phyloP scores from a whole-genome alignment of 2,888 invertebrate genomes.

The Cheilosia urbana region DNA sequence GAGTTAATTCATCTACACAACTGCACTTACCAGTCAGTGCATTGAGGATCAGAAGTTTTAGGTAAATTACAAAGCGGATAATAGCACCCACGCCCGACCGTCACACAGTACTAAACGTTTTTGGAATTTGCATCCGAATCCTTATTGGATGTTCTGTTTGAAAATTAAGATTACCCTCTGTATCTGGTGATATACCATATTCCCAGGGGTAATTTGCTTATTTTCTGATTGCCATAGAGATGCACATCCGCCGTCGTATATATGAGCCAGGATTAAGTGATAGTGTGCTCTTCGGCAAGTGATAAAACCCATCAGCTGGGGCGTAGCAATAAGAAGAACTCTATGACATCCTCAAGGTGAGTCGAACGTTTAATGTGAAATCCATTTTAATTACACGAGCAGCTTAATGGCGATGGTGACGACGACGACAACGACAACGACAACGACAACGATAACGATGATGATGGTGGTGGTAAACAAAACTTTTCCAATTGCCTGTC shows the following conservation, averaged over 20 bases:
- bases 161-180: conserved; percentile 59
- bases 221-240: conserved; percentile 58
- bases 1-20: conserved; percentile 33
- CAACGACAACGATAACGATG: conserved; percentile 24
- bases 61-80: conserved; percentile 50
- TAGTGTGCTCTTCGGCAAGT: conserved; percentile 59
- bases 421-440: not conserved
- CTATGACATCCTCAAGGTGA: conserved; percentile 64
- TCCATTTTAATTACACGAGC: conserved; percentile 53
- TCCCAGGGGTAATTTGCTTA: conserved; percentile 61
- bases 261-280: conserved; percentile 66
- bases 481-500: conserved; percentile 73
- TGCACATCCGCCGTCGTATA: conserved; percentile 24
- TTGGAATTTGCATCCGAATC: conserved; percentile 66
- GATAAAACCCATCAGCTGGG: conserved; percentile 59
- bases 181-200: conserved; percentile 3
- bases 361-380: conserved; percentile 62
- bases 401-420: conserved; percentile 2
- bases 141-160: conserved; percentile 61
- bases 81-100: conserved; percentile 17
- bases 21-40: conserved; percentile 1
- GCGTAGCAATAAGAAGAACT: conserved; percentile 1
- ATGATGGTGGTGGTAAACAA: conserved; percentile 32
- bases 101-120: conserved; percentile 52
- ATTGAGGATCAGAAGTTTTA: conserved; percentile 47